Percentiles rank a stretch among this genome's conserved stretches.
Evolutionary conservation across 1,140 invertebrate species (phyloP).

Genomic region (Paramacrobiotus metropolitanus): DNA sequence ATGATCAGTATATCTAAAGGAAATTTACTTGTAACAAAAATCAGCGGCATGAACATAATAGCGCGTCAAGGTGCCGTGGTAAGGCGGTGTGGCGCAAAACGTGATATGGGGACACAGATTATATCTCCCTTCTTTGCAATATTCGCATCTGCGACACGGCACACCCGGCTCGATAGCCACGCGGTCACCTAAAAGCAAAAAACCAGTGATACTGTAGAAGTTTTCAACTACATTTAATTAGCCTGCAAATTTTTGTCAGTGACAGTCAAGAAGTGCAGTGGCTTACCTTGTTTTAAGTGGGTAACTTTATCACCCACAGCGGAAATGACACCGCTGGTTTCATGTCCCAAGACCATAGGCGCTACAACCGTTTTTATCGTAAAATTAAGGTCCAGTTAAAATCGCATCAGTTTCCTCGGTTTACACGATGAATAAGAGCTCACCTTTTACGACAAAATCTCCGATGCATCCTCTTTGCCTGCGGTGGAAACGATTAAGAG

Average conservation of each 20-base stretch:
- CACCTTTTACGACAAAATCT: conserved; percentile 41
- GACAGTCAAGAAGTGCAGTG: background rate
- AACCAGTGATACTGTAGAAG: conserved; percentile 8
- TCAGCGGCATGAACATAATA: conserved; percentile 14
- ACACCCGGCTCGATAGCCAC: conserved; percentile 81
- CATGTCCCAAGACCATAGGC: conserved; percentile 74
- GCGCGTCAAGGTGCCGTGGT: conserved; percentile 38
- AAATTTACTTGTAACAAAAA: conserved; percentile 18
- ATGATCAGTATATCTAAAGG: too few relatives aligned
- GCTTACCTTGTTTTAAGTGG: conserved; percentile 38
- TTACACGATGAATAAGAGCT: too few relatives aligned
- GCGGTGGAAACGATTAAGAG: too few relatives aligned
- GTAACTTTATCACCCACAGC: conserved; percentile 46
- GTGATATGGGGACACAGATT: conserved; percentile 61
- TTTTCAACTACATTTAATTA: too few relatives aligned
- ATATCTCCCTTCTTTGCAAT: conserved; percentile 64
- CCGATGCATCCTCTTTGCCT: conserved; percentile 43
- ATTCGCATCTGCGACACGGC: conserved; percentile 54
- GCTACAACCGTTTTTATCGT: too few relatives aligned
- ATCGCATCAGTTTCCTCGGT: background rate
- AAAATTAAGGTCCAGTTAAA: background rate
- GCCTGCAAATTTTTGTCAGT: too few relatives aligned
- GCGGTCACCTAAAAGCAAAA: conserved; percentile 40
- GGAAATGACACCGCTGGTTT: conserved; percentile 48
- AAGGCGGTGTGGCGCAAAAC: conserved; percentile 72